Evolutionary conservation across 1,140 invertebrate genomes (phyloP), one percentile per base, ranked within the genome.

Genomic region (Trichoplusia ni): DNA sequence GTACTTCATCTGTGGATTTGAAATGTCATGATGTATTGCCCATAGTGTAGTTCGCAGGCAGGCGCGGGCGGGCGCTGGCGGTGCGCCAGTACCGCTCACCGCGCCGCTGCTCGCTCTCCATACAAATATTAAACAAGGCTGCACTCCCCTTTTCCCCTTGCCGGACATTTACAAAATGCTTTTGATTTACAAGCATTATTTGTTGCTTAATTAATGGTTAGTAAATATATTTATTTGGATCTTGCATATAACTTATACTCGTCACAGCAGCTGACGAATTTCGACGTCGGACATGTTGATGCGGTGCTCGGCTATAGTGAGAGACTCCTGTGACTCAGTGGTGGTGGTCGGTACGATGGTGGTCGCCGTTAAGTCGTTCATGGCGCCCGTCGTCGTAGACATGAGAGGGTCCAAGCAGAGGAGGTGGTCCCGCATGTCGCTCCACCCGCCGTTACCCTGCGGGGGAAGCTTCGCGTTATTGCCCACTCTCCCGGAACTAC

Each of bases 341-440:
- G 19, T 7, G 11, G 13, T 35, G 1, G 19, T 19, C 1, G 4
- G 31, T 8, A 11, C 13, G 19, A 4, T 6, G 14, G 37, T 27
- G 9, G 25, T 13, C 2, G 59, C 37, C 11, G 46, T 38, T 4
- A 31, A 14, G 19, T 51, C 46, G n/a, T 40, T 23, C 4, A 23
- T 29, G 21, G 61, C 42, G 25, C 62, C 49, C 2, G 64, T 54
- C 11, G 61, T 64, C 1, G 64, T 67, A 0, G 42, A 7, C n/a
- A 67, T 31, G 16, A 70, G 33, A 0, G 64, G 61, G 11, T 71
- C 69, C 2, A 73, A 37, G 44, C 73, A 75, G 7, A 75, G 63
- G 14, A 73, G 33, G 33, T 75, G 75, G 47, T 75, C 69, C 0
- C 70, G 67, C 21, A 67, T 0, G 61, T 77, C 75, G 29, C 19